phyloP scores from a whole-genome alignment of 2,888 invertebrate genomes.

The Ectemnius cavifrons region DNA sequence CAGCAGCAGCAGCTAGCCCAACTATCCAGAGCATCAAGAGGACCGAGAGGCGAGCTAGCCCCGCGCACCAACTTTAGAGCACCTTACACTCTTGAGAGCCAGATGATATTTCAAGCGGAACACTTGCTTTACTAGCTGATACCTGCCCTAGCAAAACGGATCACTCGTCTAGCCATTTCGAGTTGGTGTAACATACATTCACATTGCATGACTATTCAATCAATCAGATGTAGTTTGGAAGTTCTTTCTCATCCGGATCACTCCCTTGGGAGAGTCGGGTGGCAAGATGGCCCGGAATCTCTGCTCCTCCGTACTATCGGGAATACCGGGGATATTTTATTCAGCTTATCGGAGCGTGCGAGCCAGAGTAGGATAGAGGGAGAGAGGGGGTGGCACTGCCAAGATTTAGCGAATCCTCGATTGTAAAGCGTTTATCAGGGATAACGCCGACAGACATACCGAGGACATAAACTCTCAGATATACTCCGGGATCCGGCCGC shows the following conservation, averaged over 20 bases:
- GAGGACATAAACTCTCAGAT: constrained; percentile 5
- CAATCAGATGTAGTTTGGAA: too few species aligned
- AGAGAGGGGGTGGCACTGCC: not conserved
- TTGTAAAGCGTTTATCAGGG: constrained; percentile 5
- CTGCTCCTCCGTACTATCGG: not conserved
- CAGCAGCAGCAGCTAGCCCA: not conserved
- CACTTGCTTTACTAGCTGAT: too few species aligned
- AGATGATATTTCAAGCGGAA: too few species aligned
- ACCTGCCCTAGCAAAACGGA: too few species aligned
- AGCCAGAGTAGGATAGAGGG: not conserved
- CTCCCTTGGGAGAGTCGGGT: not conserved
- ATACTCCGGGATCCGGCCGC: not conserved
- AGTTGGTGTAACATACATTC: too few species aligned
- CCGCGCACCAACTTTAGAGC: too few species aligned
- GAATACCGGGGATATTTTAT: constrained; percentile 5
- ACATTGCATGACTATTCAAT: too few species aligned
- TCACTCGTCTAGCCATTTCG: too few species aligned
- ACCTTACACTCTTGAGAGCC: too few species aligned
- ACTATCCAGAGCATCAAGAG: too few species aligned
- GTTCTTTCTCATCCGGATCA: too few species aligned
- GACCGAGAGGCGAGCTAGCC: too few species aligned
- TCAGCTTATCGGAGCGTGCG: not conserved
- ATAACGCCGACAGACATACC: constrained; percentile 5
- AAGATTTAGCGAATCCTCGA: not conserved
- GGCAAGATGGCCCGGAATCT: not conserved